A percentile compares a stretch with the other conserved stretches of the same genome.
Evolutionary conservation across 2,888 invertebrate genomes (phyloP).

Genomic region (Pasiphila rectangulata): DNA sequence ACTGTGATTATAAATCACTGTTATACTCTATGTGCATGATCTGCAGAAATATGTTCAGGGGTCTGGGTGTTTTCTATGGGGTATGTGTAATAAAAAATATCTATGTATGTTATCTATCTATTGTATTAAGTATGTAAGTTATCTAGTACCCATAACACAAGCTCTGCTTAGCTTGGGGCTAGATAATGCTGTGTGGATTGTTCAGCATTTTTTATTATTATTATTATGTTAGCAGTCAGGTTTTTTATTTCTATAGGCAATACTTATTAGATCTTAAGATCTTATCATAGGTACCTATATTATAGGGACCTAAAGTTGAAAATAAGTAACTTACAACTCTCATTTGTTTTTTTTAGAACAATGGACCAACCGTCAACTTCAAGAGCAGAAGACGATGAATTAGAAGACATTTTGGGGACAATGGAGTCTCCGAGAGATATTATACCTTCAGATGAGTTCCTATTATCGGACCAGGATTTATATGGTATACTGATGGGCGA

Average conservation of each 20-base stretch:
- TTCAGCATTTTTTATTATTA: background rate
- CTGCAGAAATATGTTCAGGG: slow-evolving; percentile 2
- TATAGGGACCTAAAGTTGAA: slow-evolving; percentile 12
- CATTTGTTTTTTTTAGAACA: slow-evolving; percentile 15
- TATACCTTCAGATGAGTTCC: slow-evolving; percentile 19
- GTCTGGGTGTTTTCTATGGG: slow-evolving; percentile 2
- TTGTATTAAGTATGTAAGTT: too few species aligned
- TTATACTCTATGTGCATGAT: background rate
- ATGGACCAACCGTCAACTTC: slow-evolving; percentile 24
- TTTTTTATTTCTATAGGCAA: background rate
- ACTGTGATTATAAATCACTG: slow-evolving; percentile 2
- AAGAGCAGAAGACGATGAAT: slow-evolving; percentile 15
- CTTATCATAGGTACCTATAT: slow-evolving; percentile 3
- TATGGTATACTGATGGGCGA: slow-evolving; percentile 23
- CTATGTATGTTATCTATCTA: too few species aligned
- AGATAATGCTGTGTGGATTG: too few species aligned
- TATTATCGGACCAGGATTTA: slow-evolving; percentile 21
- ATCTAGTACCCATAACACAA: too few species aligned
- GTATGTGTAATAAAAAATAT: slow-evolving; percentile 2
- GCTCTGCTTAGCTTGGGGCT: too few species aligned
- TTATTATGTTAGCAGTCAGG: slow-evolving; percentile 1
- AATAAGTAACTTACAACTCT: slow-evolving; percentile 9
- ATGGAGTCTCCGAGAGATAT: slow-evolving; percentile 23
- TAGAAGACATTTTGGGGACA: slow-evolving; percentile 20
- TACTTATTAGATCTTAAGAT: slow-evolving; percentile 4